Evolutionary conservation across 1,140 invertebrate species (phyloP).

Genomic region (Steinernema khuongi): DNA sequence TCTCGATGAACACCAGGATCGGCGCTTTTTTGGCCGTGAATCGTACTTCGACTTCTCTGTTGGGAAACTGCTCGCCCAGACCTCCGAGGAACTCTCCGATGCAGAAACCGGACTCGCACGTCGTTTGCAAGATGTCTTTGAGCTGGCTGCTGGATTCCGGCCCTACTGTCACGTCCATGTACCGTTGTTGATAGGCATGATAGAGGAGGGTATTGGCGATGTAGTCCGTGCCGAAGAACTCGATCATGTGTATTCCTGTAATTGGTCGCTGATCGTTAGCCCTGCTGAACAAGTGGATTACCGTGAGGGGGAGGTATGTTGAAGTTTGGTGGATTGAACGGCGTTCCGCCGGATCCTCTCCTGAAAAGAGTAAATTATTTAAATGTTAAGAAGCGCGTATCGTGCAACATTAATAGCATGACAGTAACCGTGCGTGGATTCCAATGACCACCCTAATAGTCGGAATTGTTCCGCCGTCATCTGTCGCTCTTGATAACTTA

Average conservation of each 20-base stretch:
- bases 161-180: slow-evolving; percentile 53
- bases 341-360: slow-evolving; percentile 50
- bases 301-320: slow-evolving; percentile 53
- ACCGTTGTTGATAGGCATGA: slow-evolving; percentile 53
- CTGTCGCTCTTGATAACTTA: too few relatives aligned
- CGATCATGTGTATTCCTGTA: slow-evolving; percentile 54
- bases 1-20: slow-evolving; percentile 56
- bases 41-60: slow-evolving; percentile 53
- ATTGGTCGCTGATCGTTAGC: background rate
- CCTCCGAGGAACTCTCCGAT: slow-evolving; percentile 55
- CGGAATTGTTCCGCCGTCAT: too few relatives aligned
- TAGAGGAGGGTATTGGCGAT: slow-evolving; percentile 59
- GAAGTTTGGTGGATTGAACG: slow-evolving; percentile 56
- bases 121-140: slow-evolving; percentile 50
- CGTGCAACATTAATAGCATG: too few relatives aligned
- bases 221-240: slow-evolving; percentile 56
- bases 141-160: slow-evolving; percentile 47
- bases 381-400: too few relatives aligned
- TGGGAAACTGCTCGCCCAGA: slow-evolving; percentile 52
- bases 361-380: slow-evolving; percentile 30
- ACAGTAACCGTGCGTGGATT: too few relatives aligned
- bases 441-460: too few relatives aligned
- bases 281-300: background rate
- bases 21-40: slow-evolving; percentile 57
- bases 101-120: slow-evolving; percentile 51